phyloP scores from a whole-genome alignment of 2,888 invertebrate species.

The Biston betularia region DNA sequence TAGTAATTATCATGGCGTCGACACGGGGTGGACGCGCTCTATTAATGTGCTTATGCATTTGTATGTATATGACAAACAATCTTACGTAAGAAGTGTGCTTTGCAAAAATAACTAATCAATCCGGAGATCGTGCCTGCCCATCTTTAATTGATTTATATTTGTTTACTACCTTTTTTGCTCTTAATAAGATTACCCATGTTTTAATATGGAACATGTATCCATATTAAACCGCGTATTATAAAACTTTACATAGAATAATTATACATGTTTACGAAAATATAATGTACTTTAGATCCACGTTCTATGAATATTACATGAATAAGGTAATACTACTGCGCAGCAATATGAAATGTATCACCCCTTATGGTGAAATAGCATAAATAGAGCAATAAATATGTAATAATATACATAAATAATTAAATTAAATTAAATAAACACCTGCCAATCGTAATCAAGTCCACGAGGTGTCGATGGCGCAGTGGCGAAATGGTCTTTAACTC shows the following conservation, averaged over 20 bases:
- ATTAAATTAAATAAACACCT: conserved; percentile 58
- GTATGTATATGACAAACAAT: conserved; percentile 38
- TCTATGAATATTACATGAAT: conserved; percentile 44
- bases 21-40: conserved; percentile 48
- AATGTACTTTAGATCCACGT: conserved; percentile 36
- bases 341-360: conserved; percentile 38
- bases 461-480: conserved; percentile 69
- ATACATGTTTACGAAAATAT: conserved; percentile 37
- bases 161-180: conserved; percentile 31
- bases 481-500: conserved; percentile 49
- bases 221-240: conserved; percentile 13
- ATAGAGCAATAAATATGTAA: conserved; percentile 51
- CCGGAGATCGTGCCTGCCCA: conserved; percentile 25
- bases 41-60: conserved; percentile 39
- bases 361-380: conserved; percentile 45
- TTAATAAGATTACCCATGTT: conserved; percentile 6
- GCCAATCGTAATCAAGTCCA: conserved; percentile 70
- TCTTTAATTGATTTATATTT: conserved; percentile 21
- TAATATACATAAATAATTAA: conserved; percentile 59
- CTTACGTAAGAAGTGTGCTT: conserved; percentile 29
- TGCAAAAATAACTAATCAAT: conserved; percentile 32
- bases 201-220: conserved; percentile 19
- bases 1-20: conserved; percentile 49
- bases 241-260: conserved; percentile 10
- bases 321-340: conserved; percentile 52